Evolutionary conservation across 2,888 invertebrate species (phyloP).

Genomic region (Callosobruchus maculatus): DNA sequence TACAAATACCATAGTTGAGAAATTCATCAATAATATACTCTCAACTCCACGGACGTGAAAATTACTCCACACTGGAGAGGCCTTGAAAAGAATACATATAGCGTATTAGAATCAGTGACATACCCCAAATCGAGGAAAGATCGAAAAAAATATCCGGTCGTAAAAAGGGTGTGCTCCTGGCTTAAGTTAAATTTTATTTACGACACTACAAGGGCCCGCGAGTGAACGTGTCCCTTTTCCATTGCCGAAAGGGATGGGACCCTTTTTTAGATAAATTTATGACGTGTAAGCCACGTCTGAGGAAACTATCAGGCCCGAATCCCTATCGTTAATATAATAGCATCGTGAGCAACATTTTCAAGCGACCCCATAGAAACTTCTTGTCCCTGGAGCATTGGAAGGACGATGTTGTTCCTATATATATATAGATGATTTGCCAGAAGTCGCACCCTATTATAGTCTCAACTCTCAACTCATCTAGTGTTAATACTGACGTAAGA

Average conservation of each 20-base stretch:
- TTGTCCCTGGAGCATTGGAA: neutral
- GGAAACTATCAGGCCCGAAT: neutral
- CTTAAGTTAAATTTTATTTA: neutral
- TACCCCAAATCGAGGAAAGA: neutral
- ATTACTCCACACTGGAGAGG: too few relatives aligned
- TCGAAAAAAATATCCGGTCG: neutral
- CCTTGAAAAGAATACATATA: too few relatives aligned
- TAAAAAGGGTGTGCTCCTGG: neutral
- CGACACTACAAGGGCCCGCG: neutral
- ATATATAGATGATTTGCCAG: neutral
- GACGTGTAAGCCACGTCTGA: neutral
- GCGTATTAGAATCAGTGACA: neutral
- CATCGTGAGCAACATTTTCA: neutral
- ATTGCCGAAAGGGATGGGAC: neutral
- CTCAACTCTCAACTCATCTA: too few relatives aligned
- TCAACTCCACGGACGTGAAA: too few relatives aligned
- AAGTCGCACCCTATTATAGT: neutral
- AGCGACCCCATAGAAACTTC: neutral
- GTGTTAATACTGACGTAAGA: too few relatives aligned
- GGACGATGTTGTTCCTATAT: neutral
- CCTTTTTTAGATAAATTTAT: neutral
- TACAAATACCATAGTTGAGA: too few relatives aligned
- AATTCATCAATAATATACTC: too few relatives aligned
- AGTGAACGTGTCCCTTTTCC: neutral
- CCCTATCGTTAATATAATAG: neutral